A percentile compares a stretch with the other conserved stretches of the same genome.
Evolutionary conservation across 2,113 vertebrate genomes (phyloP).

Genomic region (Cairina moschata): DNA sequence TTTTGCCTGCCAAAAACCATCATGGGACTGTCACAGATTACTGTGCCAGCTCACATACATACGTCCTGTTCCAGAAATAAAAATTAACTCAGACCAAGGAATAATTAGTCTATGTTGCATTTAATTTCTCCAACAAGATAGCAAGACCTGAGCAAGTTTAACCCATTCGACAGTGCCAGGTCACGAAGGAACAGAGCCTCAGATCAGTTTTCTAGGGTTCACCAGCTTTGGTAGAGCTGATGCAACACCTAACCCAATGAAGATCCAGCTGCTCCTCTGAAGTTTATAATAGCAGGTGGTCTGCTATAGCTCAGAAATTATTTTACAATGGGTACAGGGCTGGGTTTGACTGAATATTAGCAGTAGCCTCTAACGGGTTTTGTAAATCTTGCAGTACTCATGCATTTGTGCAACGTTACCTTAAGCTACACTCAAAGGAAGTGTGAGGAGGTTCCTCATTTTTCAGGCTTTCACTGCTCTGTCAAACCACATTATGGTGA

Average conservation of each 20-base stretch:
- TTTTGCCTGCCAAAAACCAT: background rate
- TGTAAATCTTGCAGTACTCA: background rate
- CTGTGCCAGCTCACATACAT: background rate
- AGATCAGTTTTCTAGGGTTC: background rate
- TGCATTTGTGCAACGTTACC: accelerated
- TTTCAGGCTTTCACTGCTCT: background rate
- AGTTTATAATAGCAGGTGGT: accelerated
- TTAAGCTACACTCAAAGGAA: background rate
- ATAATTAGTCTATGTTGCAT: accelerated
- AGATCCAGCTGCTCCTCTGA: background rate
- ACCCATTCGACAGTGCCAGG: accelerated
- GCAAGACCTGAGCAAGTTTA: accelerated
- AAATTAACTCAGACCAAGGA: background rate
- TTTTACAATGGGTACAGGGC: background rate
- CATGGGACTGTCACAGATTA: accelerated
- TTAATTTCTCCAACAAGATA: background rate
- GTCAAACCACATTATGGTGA: background rate
- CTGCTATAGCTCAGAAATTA: too few species aligned
- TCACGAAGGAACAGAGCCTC: background rate
- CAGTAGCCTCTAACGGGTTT: accelerated
- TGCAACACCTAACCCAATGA: accelerated
- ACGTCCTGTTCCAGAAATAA: background rate
- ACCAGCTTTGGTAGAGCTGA: too few species aligned
- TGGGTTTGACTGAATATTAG: background rate
- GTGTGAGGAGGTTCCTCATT: background rate